These are phyloP conservation scores for Autographa pulchrina DNA, from an alignment of 2,888 invertebrate genomes.

Conservation along the genomic window DNA sequence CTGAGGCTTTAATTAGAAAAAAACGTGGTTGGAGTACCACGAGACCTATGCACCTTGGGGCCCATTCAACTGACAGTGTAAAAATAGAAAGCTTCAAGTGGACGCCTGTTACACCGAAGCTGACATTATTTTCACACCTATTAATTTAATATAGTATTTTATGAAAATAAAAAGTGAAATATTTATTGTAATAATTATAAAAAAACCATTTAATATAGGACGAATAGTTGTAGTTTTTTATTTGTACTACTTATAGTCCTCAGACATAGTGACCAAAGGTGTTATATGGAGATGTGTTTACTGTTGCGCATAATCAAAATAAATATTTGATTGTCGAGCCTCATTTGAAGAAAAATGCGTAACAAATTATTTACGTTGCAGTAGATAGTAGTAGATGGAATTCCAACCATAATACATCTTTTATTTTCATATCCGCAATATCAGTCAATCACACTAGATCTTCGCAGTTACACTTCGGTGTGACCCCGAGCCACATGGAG, in stretches of 20 bases:
- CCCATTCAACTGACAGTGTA: conserved; percentile 78
- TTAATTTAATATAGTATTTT: neutral
- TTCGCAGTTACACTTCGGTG: conserved; percentile 61
- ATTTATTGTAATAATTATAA: no score
- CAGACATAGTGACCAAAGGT: no score
- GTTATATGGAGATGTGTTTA: no score
- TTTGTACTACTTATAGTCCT: no score
- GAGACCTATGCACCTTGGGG: conserved; percentile 78
- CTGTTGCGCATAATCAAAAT: no score
- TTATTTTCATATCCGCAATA: neutral
- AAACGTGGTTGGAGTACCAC: conserved; percentile 61
- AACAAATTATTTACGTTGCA: neutral
- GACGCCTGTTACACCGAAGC: conserved; percentile 68
- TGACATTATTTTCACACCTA: conserved; percentile 27
- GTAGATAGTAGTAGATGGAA: no score
- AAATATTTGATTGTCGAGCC: no score
- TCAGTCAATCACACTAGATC: neutral
- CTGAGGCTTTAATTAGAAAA: conserved; percentile 76
- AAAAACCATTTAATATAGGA: no score
- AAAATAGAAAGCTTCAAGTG: conserved; percentile 77
- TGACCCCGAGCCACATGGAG: conserved; percentile 60
- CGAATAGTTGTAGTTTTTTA: no score
- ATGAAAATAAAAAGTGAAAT: neutral
- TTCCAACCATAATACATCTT: no score
- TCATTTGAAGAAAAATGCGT: no score